Percentiles rank a stretch among this genome's conserved stretches.
phyloP scores from a whole-genome alignment of 2,113 vertebrate species.

The Sterna hirundo region DNA sequence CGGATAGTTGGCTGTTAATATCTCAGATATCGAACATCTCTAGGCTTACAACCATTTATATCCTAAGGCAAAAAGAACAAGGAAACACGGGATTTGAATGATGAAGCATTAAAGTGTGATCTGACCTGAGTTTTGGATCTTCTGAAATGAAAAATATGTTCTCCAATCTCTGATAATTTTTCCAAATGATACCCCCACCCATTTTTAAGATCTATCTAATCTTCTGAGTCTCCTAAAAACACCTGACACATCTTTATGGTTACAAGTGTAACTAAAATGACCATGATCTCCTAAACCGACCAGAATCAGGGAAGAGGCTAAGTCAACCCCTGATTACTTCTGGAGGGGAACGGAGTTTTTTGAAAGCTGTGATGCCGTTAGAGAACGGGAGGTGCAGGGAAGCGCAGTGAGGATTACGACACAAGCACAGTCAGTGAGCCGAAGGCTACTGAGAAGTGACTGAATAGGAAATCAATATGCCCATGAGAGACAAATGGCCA shows the following conservation, averaged over 20 bases:
- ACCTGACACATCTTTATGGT: background rate
- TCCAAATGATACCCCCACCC: background rate
- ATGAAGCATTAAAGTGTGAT: background rate
- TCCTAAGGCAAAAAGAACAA: background rate
- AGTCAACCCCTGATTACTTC: background rate
- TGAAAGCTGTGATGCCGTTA: background rate
- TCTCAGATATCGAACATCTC: background rate
- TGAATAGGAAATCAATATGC: background rate
- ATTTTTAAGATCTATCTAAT: background rate
- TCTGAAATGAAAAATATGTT: background rate
- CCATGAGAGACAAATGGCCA: background rate
- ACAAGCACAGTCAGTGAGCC: background rate
- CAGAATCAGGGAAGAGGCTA: background rate
- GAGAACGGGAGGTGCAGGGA: background rate
- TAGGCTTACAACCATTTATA: background rate
- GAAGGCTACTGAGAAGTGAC: background rate
- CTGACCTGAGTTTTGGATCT: background rate
- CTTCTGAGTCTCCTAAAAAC: background rate
- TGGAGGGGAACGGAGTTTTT: background rate
- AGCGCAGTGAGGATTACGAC: background rate
- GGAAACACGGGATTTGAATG: background rate
- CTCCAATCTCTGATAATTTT: background rate
- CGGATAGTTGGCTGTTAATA: background rate
- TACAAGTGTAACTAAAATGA: background rate
- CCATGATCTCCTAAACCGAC: accelerated